Evolutionary conservation across 1,140 invertebrate species (phyloP).

Genomic region (Delia radicum): DNA sequence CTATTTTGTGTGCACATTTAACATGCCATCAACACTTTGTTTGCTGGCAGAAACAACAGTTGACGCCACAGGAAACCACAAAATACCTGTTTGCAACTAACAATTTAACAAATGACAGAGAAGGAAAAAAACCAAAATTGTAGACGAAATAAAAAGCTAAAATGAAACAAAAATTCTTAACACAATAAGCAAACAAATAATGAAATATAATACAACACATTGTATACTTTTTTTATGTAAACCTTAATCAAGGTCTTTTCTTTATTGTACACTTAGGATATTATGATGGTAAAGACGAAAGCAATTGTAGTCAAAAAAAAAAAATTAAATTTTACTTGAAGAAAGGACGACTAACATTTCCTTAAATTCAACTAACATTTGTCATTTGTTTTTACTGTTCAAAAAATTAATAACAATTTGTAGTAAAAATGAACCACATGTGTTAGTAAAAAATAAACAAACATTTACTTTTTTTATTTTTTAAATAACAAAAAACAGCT

Average conservation of each 20-base stretch:
- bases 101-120: slow-evolving; percentile 6
- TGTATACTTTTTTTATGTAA: not conserved
- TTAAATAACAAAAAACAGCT: no score
- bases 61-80: slow-evolving; percentile 8
- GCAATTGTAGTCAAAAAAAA: no score
- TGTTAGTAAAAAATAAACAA: no score
- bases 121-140: not conserved
- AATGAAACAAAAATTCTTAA: not conserved
- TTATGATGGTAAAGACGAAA: no score
- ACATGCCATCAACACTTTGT: slow-evolving; percentile 3
- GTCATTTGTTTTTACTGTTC: no score
- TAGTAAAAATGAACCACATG: no score
- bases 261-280: no score
- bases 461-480: no score
- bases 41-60: not conserved
- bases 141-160: not conserved
- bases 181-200: not conserved
- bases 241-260: not conserved
- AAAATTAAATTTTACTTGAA: no score
- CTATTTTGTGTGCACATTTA: not conserved
- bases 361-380: no score
- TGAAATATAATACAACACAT: not conserved
- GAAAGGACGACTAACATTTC: no score
- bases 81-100: slow-evolving; percentile 23
- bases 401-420: no score